These are phyloP conservation scores for Drosophila subpulchrella DNA, from an alignment of 1,140 invertebrate species.

Conservation along the genomic window DNA sequence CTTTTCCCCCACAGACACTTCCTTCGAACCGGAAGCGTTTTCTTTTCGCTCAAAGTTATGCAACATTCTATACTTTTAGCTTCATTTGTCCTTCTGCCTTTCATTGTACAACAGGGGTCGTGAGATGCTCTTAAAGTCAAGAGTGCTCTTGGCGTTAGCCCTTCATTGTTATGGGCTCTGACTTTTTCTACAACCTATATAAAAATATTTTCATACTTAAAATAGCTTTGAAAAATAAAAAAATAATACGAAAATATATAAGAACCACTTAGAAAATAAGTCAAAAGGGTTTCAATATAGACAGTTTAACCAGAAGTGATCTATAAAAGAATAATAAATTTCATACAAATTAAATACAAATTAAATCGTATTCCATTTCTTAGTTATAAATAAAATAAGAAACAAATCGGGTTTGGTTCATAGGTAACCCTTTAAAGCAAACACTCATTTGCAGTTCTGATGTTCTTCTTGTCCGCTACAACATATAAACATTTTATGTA, in stretches of 20 bases:
- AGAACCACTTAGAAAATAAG: too few species aligned
- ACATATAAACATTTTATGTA: slow-evolving; percentile 4
- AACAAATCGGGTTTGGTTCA: too few species aligned
- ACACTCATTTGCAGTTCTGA: neutral
- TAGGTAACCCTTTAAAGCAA: neutral
- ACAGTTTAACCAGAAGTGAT: too few species aligned
- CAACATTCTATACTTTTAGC: slow-evolving; percentile 39
- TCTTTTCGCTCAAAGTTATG: slow-evolving; percentile 69
- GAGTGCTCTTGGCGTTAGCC: slow-evolving; percentile 8
- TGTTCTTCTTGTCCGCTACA: neutral
- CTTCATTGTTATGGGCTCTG: neutral
- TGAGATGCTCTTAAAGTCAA: slow-evolving; percentile 31
- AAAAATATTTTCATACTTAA: neutral
- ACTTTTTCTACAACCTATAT: too few species aligned
- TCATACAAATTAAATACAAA: too few species aligned
- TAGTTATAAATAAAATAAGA: too few species aligned
- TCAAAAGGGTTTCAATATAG: too few species aligned
- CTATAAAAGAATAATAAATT: too few species aligned
- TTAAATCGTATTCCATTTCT: too few species aligned
- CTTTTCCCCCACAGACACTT: slow-evolving; percentile 7
- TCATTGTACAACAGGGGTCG: neutral
- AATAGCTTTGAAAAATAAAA: neutral
- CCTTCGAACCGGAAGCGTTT: slow-evolving; percentile 65
- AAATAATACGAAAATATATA: too few species aligned
- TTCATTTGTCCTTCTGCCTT: slow-evolving; percentile 40